A percentile compares a stretch with the other conserved stretches of the same genome.
phyloP scores from a whole-genome alignment of 2,888 invertebrate species.

The Melanophora roralis region DNA sequence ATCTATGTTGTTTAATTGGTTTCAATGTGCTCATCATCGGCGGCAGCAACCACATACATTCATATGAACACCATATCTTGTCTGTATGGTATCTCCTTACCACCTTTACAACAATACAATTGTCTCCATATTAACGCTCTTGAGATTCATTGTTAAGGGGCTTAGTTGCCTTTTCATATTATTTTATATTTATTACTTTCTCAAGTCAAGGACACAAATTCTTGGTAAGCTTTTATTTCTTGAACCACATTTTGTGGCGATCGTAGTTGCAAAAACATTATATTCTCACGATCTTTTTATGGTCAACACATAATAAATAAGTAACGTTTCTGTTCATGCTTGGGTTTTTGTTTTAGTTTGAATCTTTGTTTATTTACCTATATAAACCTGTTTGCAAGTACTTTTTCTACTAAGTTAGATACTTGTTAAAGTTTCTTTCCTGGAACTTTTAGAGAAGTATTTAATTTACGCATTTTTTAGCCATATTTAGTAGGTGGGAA shows the following conservation, averaged over 20 bases:
- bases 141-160: conserved; percentile 16
- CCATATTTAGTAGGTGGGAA: conserved; percentile 60
- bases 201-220: conserved; percentile 60
- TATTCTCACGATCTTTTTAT: conserved; percentile 66
- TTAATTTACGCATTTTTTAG: conserved; percentile 59
- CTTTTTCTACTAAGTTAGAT: not conserved
- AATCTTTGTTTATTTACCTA: conserved; percentile 31
- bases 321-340: conserved; percentile 20
- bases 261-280: conserved; percentile 46
- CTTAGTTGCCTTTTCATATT: conserved; percentile 30
- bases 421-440: not conserved
- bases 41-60: not conserved
- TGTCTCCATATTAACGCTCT: not conserved
- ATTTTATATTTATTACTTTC: conserved; percentile 50
- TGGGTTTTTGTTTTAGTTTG: not conserved
- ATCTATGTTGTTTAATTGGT: conserved; percentile 47
- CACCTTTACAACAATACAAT: not conserved
- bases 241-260: conserved; percentile 3
- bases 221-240: conserved; percentile 38
- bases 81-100: not conserved
- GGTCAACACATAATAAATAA: conserved; percentile 64
- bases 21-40: conserved; percentile 22
- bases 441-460: conserved; percentile 7
- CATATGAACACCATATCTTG: conserved; percentile 3
- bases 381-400: conserved; percentile 5